Evolutionary conservation across 2,113 vertebrate species (phyloP).

Genomic region (Pongo pygmaeus): DNA sequence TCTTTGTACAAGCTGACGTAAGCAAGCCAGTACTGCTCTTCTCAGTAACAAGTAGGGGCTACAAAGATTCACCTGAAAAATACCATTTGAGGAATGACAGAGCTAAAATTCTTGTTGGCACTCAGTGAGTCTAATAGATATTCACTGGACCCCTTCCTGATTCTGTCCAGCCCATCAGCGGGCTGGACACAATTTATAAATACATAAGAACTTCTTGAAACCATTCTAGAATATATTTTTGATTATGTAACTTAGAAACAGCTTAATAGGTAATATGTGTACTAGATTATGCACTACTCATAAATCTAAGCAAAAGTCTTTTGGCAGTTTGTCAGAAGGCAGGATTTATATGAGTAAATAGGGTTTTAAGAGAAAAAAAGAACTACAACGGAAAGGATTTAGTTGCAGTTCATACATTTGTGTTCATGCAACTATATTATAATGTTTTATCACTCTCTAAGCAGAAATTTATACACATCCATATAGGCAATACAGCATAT

Average conservation of each 20-base stretch:
- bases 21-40: slow-evolving; percentile 91
- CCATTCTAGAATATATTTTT: background rate
- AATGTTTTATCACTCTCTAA: slow-evolving; percentile 3
- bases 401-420: background rate
- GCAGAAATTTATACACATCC: background rate
- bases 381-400: background rate
- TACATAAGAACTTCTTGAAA: slow-evolving; percentile 1
- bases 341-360: slow-evolving; percentile 25
- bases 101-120: background rate
- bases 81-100: slow-evolving; percentile 67
- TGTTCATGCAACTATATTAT: slow-evolving; percentile 8
- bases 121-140: background rate
- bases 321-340: slow-evolving; percentile 28
- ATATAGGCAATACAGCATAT: background rate
- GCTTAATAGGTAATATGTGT: background rate
- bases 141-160: slow-evolving; percentile 15
- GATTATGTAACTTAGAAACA: slow-evolving; percentile 35
- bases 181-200: slow-evolving; percentile 14
- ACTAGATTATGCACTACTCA: slow-evolving; percentile 9
- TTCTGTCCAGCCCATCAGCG: background rate
- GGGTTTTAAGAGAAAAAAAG: background rate
- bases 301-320: slow-evolving; percentile 45
- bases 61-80: slow-evolving; percentile 92
- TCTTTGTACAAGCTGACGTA: slow-evolving; percentile 93
- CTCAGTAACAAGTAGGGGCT: slow-evolving; percentile 91